Evolutionary conservation across 2,113 vertebrate species (phyloP).

Genomic region (Salvelinus namaycush): DNA sequence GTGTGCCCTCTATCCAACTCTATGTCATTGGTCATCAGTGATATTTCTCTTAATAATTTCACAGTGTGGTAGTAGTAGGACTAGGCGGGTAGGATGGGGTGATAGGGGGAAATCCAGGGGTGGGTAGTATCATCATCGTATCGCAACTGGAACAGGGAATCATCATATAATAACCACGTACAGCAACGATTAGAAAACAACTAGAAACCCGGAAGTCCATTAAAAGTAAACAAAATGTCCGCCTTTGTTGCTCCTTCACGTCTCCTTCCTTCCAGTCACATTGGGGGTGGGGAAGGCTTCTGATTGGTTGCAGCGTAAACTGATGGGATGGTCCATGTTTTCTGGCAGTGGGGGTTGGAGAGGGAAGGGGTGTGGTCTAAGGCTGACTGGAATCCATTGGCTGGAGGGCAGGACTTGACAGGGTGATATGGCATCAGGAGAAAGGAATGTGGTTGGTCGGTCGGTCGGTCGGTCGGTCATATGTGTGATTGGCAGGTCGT

Average conservation of each 20-base stretch:
- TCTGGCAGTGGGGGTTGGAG: slow-evolving; percentile 32
- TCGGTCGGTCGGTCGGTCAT: slow-evolving; percentile 22
- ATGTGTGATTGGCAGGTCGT: slow-evolving; percentile 66
- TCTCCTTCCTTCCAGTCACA: slow-evolving; percentile 52
- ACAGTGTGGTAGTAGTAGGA: slow-evolving; percentile 72
- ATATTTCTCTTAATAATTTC: slow-evolving; percentile 70
- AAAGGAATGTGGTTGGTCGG: slow-evolving; percentile 47
- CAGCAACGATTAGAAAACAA: slow-evolving; percentile 68
- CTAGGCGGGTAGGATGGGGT: slow-evolving; percentile 17
- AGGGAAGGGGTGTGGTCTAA: slow-evolving; percentile 42
- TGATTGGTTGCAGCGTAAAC: slow-evolving; percentile 56
- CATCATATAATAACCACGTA: slow-evolving; percentile 45
- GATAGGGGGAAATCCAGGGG: slow-evolving; percentile 18
- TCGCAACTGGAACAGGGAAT: slow-evolving; percentile 44
- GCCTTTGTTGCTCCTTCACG: slow-evolving; percentile 49
- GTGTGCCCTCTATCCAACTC: slow-evolving; percentile 16
- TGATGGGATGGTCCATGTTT: slow-evolving; percentile 54
- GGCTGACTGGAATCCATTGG: slow-evolving; percentile 63
- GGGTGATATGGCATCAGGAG: slow-evolving; percentile 53
- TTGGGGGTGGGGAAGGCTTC: slow-evolving; percentile 50
- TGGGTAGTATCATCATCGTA: not conserved
- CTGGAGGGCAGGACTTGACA: slow-evolving; percentile 50
- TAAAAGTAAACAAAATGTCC: slow-evolving; percentile 61
- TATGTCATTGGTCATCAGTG: slow-evolving; percentile 65
- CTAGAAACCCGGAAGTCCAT: slow-evolving; percentile 59